These are phyloP conservation scores for Barbus barbus DNA, from an alignment of 2,113 vertebrate species.

Conservation along the genomic window DNA sequence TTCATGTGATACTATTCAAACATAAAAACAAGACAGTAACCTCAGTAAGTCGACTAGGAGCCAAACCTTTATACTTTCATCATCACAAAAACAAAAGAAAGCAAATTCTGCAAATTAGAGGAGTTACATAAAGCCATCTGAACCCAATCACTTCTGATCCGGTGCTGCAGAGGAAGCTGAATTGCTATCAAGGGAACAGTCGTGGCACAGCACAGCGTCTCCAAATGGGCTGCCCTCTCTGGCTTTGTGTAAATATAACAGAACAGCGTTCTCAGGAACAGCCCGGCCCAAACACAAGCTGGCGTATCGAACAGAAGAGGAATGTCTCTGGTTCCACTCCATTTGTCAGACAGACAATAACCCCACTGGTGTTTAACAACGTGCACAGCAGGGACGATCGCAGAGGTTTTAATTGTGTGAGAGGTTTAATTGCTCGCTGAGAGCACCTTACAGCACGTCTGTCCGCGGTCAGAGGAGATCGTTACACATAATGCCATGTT, in stretches of 20 bases:
- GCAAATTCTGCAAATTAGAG: slow-evolving; percentile 1
- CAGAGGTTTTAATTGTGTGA: slow-evolving; percentile 85
- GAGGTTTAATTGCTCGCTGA: slow-evolving; percentile 83
- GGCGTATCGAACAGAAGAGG: slow-evolving; percentile 66
- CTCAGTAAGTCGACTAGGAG: background rate
- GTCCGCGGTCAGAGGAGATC: background rate
- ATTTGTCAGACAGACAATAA: slow-evolving; percentile 87
- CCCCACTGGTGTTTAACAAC: slow-evolving; percentile 89
- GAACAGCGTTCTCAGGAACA: slow-evolving; percentile 52
- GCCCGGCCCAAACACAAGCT: slow-evolving; percentile 53
- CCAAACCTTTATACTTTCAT: background rate
- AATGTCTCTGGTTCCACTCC: slow-evolving; percentile 80
- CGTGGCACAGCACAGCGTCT: background rate
- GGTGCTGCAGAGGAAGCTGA: slow-evolving; percentile 3
- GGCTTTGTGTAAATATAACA: slow-evolving; percentile 46
- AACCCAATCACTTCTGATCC: slow-evolving; percentile 39
- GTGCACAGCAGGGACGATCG: slow-evolving; percentile 84
- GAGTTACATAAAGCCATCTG: slow-evolving; percentile 29
- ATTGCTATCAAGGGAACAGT: slow-evolving; percentile 11
- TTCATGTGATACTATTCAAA: background rate
- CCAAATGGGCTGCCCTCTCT: slow-evolving; percentile 11
- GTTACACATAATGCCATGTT: background rate
- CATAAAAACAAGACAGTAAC: background rate
- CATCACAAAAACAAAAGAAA: background rate
- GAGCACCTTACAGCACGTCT: slow-evolving; percentile 34